Base-by-base conservation (phyloP, 2,113 vertebrate species). In the Brevimyrus niger region DNA sequence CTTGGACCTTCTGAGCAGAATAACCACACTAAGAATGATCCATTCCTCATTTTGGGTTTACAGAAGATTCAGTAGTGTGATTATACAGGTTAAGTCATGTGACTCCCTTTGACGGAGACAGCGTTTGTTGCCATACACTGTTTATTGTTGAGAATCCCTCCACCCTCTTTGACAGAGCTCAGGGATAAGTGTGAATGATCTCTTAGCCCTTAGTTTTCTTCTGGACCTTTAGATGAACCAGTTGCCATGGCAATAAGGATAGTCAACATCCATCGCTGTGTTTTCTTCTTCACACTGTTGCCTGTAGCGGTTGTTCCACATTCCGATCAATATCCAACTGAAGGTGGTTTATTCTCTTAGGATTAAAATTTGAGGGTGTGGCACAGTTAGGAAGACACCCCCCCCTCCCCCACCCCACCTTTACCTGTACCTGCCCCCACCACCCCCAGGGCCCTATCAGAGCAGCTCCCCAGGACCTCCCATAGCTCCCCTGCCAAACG, bases 401-500 rank as follows among this genome's bases (percentile, higher is more conserved):
- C 46, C 82, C 23, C 58, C 38, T 44, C 21, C 0, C 11, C 11
- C 48, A 0, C 82, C 82, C 82, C 46, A 88, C 53, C n/a, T 44
- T 88, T 46, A 65, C 17, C 3, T 3, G 11, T 53, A 21, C 47
- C 38, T 65, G 61, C 27, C 87, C 87, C 31, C 42, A 76, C 38
- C 73, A 83, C 83, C 87, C 86, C 90, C 87, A 76, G n/a, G 23
- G 47, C 27, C 93, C 91, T 92, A 92, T 90, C 51, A 80, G 89
- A 85, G 83, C 46, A 42, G 3, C n/a, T 46, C 47, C 46, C n/a
- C 47, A 13, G 83, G 23, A 50, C 47, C 93, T 94, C 93, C 95
- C 89, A 23, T 46, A 48, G 11, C 93, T 93, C 93, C 95, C 89
- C 92, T 89, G 90, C 90, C 90, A 94, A 96, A 95, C 95, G 19